Evolutionary conservation across 2,113 vertebrate genomes (phyloP), one percentile per base, ranked within the genome.

Genomic region (Tenebrosternarchus preto): DNA sequence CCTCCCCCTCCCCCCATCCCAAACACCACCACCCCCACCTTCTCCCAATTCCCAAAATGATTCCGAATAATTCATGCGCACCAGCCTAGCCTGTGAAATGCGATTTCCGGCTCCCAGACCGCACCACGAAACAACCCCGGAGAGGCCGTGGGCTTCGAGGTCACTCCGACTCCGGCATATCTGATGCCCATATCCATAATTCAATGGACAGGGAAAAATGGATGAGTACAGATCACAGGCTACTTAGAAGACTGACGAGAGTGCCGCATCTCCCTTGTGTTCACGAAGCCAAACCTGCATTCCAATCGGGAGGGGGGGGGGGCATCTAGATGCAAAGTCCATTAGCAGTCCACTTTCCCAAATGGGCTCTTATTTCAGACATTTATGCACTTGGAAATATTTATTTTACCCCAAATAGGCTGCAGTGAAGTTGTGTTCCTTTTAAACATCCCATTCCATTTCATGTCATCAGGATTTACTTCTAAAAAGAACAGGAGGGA

Each of bases 101-200:
- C 50, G 83, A 84, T 84, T 78, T 82, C 66, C 59, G 33, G 79
- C 50, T 78, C 71, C 60, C 69, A 16, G 83, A 67, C 53, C 19
- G 9, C 55, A 46, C 24, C 22, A 55, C 55, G 46, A 73, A 86
- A 82, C 94, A 94, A 66, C 93, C 95, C 76, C 95, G 93, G 20
- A 95, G 95, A 81, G 95, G 93, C 66, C 39, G 83, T 94, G 94
- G 80, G 93, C 95, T 77, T 94, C 95, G 81, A 95, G 95, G 88
- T 96, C 95, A 85, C 94, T 95, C 94, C 93, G 94, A 77, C 94
- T 94, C 85, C 94, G 93, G 89, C 95, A 94, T 90, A 96, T 88
- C 87, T 95, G 94, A 88, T 95, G 95, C 87, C 93, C 94, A 94
- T 95, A 86, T 3, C 80, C 80, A 86, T 86, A 84, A 86, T 86